Base-by-base conservation (phyloP, 2,797 vertebrate genomes). In the Epinephelus awoara region DNA sequence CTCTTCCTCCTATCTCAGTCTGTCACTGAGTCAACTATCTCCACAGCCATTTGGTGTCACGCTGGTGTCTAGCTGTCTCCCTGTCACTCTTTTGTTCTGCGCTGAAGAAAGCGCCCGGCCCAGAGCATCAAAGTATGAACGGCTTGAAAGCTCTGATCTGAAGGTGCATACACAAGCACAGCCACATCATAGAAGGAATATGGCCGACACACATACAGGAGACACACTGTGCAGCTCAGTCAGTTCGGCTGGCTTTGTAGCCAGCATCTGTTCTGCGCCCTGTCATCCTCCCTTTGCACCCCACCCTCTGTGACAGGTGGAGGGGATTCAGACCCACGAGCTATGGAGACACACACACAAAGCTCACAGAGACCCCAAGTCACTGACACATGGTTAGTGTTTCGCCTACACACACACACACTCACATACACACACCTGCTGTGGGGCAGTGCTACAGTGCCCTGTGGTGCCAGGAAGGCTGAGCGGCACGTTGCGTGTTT, bases 241-340 rank as follows among this genome's bases (percentile, higher is more conserved):
- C 79, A 63, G 70, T 87, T 67, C 57, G 59, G 51, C 84, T 76
- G 84, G 86, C 91, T 92, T 90, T 90, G 90, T 86, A 89, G 84
- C 91, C 90, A 78, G 90, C 95, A 95, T 95, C 93, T 96, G 95
- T 93, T 95, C 88, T 62, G 82, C 49, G 72, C 72, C 87, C 83
- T 80, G 76, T 91, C 90, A 84, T 90, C 88, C 85, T 86, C 87
- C 89, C 86, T 85, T 67, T 80, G 74, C 84, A 70, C 89, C 91
- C 90, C 91, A 87, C 91, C 92, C 91, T 88, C 64, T 65, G 72
- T 90, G 94, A 94, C 95, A 96, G 95, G 95, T 95, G 94, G 90
- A 89, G 83, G 86, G 88, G 92, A 90, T 93, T 92, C 83, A 81
- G 84, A 69, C 68, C 74, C 79, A 14, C 51, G 42, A 79, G 81